Conservation (phyloP, 1,140 invertebrate genomes). For the Macrobrachium rosenbergii region DNA sequence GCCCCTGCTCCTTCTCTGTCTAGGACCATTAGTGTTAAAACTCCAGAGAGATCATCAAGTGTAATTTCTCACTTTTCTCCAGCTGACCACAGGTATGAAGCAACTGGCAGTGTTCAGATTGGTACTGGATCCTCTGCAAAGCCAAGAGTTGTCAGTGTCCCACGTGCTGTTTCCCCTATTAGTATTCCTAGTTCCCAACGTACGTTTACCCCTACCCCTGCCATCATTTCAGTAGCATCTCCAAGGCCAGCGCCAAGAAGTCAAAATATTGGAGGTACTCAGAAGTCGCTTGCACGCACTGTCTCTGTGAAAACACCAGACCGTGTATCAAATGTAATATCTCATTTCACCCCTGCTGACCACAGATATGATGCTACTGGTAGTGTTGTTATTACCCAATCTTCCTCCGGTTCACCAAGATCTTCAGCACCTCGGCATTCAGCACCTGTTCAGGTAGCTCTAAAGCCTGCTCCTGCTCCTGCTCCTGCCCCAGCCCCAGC, state of each 20-base stretch:
- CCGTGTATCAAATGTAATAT: constrained; percentile 46
- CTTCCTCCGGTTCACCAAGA: neutral
- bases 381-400: constrained; percentile 47
- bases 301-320: constrained; percentile 61
- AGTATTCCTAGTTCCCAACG: too few species aligned
- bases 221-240: too few species aligned
- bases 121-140: neutral
- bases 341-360: constrained; percentile 58
- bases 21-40: constrained; percentile 27
- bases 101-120: constrained; percentile 35
- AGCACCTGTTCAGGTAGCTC: constrained; percentile 19
- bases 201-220: too few species aligned
- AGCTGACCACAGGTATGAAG: constrained; percentile 40
- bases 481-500: constrained; percentile 5
- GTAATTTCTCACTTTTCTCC: constrained; percentile 39
- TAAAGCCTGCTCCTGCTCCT: constrained; percentile 23
- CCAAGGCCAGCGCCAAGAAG: too few species aligned
- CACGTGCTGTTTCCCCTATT: too few species aligned
- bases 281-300: constrained; percentile 51
- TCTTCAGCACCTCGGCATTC: neutral
- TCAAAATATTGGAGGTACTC: neutral
- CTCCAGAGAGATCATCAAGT: neutral
- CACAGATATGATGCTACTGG: constrained; percentile 61
- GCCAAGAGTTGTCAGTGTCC: neutral
- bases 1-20: constrained; percentile 19